A percentile compares a stretch with the other conserved stretches of the same genome.
Evolutionary conservation across 2,888 invertebrate species (phyloP).

Genomic region (Tenthredo notha): DNA sequence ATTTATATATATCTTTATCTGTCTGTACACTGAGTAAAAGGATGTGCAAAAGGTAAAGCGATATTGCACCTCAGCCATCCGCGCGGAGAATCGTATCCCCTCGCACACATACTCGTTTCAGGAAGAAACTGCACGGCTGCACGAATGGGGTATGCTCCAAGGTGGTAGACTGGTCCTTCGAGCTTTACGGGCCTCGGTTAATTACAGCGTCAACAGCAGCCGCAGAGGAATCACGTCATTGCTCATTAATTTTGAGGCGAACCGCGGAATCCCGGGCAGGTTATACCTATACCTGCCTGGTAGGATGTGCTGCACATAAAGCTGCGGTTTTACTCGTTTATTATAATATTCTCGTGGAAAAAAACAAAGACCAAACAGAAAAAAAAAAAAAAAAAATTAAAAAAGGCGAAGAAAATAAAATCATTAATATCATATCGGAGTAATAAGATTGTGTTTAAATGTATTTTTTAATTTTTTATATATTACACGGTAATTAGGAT

Average conservation of each 20-base stretch:
- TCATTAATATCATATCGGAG: neutral
- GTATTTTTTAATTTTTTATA: neutral
- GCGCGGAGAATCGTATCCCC: neutral
- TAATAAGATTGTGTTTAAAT: neutral
- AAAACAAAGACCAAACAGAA: neutral
- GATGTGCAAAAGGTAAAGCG: constrained; percentile 3
- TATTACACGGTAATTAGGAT: neutral
- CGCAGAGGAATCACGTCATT: constrained; percentile 1
- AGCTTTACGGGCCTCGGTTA: constrained; percentile 20
- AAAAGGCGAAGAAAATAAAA: neutral
- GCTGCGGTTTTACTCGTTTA: neutral
- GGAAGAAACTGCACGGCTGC: constrained; percentile 4
- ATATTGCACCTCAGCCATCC: too few relatives aligned
- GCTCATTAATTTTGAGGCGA: constrained; percentile 37
- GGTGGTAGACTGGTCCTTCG: constrained; percentile 8
- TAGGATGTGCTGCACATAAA: neutral
- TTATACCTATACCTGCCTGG: neutral
- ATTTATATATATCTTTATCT: neutral
- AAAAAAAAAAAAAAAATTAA: neutral
- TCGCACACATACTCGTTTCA: neutral
- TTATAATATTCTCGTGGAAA: neutral
- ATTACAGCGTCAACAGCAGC: constrained; percentile 13
- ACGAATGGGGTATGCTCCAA: constrained; percentile 19
- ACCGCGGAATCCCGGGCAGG: constrained; percentile 39
- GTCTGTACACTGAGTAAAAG: neutral